Conservation (phyloP, 1,140 invertebrate species). For the Formica exsecta region DNA sequence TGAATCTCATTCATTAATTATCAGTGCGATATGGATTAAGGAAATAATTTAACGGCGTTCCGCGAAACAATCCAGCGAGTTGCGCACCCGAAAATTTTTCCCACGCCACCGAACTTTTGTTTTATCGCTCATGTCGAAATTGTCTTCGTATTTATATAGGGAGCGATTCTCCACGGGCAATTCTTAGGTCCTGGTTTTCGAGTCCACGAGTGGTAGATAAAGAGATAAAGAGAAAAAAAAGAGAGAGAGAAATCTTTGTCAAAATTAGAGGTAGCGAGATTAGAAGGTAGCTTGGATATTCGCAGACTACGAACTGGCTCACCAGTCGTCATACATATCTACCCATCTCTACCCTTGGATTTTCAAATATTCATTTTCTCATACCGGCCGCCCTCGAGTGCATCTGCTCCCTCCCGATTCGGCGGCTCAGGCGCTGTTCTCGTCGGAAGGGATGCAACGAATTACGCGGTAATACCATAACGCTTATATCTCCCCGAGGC, state of each 20-base stretch:
- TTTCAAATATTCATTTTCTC: conserved; percentile 78
- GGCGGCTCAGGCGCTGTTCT: conserved; percentile 28
- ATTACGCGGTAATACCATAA: conserved; percentile 71
- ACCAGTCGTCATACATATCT: conserved; percentile 25
- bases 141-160: background rate
- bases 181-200: conserved; percentile 23
- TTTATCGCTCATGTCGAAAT: background rate
- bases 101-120: background rate
- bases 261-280: conserved; percentile 50
- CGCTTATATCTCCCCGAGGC: conserved; percentile 50
- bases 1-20: background rate
- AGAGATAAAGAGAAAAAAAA: background rate
- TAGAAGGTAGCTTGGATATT: conserved; percentile 49
- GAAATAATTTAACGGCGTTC: background rate
- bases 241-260: conserved; percentile 28
- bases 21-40: background rate
- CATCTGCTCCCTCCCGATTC: conserved; percentile 35
- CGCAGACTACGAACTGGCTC: background rate
- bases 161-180: background rate
- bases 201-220: background rate
- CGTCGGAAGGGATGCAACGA: conserved; percentile 66
- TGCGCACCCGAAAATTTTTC: background rate
- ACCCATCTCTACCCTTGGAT: conserved; percentile 29
- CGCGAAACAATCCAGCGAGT: background rate
- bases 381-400: conserved; percentile 55